Evolutionary conservation across 2,113 vertebrate species (phyloP).

Genomic region (Reinhardtius hippoglossoides): DNA sequence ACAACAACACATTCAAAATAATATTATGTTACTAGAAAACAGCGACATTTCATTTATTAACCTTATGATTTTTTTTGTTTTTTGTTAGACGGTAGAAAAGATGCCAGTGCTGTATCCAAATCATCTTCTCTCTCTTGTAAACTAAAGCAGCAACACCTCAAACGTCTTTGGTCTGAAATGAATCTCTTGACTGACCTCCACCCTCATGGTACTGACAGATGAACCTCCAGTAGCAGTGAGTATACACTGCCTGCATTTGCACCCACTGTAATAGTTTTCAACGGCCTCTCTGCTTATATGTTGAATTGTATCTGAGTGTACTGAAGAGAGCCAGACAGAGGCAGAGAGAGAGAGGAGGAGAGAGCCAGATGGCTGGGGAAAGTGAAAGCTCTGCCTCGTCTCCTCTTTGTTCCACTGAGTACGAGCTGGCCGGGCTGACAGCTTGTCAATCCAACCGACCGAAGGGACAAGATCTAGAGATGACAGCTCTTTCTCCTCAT

Average conservation of each 20-base stretch:
- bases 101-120: neutral
- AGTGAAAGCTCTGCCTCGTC: slow-evolving; percentile 78
- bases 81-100: neutral
- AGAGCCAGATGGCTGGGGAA: slow-evolving; percentile 55
- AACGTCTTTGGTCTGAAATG: neutral
- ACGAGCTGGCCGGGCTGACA: slow-evolving; percentile 64
- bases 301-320: slow-evolving; percentile 19
- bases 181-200: neutral
- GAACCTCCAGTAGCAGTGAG: neutral
- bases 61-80: too few species aligned
- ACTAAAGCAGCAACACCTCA: neutral
- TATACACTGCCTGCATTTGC: slow-evolving; percentile 7
- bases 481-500: slow-evolving; percentile 84
- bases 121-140: neutral
- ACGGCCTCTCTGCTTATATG: slow-evolving; percentile 12
- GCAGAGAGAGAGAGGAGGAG: slow-evolving; percentile 7
- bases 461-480: slow-evolving; percentile 44
- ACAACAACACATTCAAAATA: too few species aligned
- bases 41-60: too few species aligned
- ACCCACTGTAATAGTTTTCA: neutral
- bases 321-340: slow-evolving; percentile 5
- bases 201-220: neutral
- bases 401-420: slow-evolving; percentile 57
- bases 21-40: too few species aligned
- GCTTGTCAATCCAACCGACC: slow-evolving; percentile 76